Conservation (phyloP, 2,797 vertebrate genomes). For the Neopelma chrysocephalum region DNA sequence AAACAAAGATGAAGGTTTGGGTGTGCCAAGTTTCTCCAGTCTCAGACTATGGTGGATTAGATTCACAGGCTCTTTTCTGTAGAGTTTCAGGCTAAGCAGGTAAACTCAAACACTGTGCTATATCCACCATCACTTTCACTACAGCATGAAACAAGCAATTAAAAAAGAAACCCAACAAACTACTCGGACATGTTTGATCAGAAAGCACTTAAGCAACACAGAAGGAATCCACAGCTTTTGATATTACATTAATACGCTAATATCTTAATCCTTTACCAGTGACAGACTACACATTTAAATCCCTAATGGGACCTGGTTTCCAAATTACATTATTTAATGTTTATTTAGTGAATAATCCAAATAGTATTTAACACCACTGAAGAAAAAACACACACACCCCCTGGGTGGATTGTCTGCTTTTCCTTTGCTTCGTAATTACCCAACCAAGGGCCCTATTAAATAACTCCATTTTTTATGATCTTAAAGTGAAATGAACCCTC, state of each 20-base stretch:
- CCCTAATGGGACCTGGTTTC: slow-evolving; percentile 72
- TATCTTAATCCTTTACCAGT: slow-evolving; percentile 77
- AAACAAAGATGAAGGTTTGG: neutral
- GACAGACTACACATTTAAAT: slow-evolving; percentile 69
- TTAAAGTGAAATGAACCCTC: slow-evolving; percentile 57
- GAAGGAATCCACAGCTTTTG: slow-evolving; percentile 70
- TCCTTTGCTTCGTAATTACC: slow-evolving; percentile 60
- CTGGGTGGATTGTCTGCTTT: slow-evolving; percentile 64
- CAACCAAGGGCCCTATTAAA: slow-evolving; percentile 68
- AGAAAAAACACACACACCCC: slow-evolving; percentile 61
- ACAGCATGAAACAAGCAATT: slow-evolving; percentile 28
- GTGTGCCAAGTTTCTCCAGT: neutral
- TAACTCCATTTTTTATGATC: slow-evolving; percentile 59
- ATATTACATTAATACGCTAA: slow-evolving; percentile 74
- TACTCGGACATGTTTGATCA: slow-evolving; percentile 46
- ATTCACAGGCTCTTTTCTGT: neutral
- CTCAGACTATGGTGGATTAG: neutral
- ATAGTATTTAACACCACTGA: slow-evolving; percentile 73
- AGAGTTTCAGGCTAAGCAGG: neutral
- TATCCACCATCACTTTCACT: slow-evolving; percentile 4
- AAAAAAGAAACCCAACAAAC: neutral
- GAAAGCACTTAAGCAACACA: slow-evolving; percentile 57
- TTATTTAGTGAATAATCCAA: slow-evolving; percentile 78
- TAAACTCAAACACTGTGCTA: neutral
- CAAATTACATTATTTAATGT: slow-evolving; percentile 82